Evolutionary conservation across 2,888 invertebrate species (phyloP).

Genomic region (Hypercompe scribonia): DNA sequence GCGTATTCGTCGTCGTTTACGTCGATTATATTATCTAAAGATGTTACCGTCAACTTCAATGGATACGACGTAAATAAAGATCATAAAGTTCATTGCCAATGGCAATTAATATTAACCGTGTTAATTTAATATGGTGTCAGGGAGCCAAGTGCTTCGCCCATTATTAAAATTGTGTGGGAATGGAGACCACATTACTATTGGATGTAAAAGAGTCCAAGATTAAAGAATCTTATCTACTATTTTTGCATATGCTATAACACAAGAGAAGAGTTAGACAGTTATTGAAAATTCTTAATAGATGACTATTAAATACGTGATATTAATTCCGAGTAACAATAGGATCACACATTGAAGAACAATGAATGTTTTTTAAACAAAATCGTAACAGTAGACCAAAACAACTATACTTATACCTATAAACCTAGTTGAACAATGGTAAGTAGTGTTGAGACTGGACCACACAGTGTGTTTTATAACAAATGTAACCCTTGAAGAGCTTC

Average conservation of each 20-base stretch:
- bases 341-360: slow-evolving; percentile 10
- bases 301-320: not conserved
- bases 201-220: not conserved
- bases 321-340: not conserved
- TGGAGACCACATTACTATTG: not conserved
- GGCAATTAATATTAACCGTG: slow-evolving; percentile 57
- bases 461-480: slow-evolving; percentile 49
- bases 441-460: slow-evolving; percentile 45
- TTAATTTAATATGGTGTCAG: slow-evolving; percentile 41
- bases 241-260: not conserved
- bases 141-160: slow-evolving; percentile 5
- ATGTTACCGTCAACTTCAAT: slow-evolving; percentile 25
- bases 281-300: not conserved
- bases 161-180: slow-evolving; percentile 14
- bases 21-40: no score
- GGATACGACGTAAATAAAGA: slow-evolving; percentile 43
- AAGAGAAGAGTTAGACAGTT: not conserved
- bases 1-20: not conserved
- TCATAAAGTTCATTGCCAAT: slow-evolving; percentile 59
- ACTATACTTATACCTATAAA: slow-evolving; percentile 25
- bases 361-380: slow-evolving; percentile 19
- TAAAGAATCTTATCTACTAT: not conserved
- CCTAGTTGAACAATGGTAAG: slow-evolving; percentile 53
- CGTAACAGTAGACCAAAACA: slow-evolving; percentile 24
- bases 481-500: slow-evolving; percentile 40